Evolutionary conservation across 1,140 invertebrate species (phyloP), one percentile per base, ranked within the genome.

Genomic region (Lysiphlebus fabarum): DNA sequence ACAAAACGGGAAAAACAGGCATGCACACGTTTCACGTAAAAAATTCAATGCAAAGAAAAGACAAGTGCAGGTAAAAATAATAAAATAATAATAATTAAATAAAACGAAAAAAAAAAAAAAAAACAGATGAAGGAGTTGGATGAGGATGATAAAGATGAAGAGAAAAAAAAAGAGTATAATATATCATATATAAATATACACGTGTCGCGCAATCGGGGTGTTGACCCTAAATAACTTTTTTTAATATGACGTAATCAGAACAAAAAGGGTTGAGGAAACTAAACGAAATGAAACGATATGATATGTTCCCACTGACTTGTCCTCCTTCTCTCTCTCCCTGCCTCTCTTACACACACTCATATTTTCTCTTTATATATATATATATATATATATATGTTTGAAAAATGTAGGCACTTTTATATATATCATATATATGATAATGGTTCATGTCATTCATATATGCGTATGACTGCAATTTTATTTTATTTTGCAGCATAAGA

Each of bases 161-260:
- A 56, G 41, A 11, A 47, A 33, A 14, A 48, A 55, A 57, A 49
- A 54, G 53, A 60, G 54, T 33, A 44, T 42, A 60, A 50, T 53
- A 51, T 58, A 55, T 42, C 37, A 49, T 47, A 34, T 7, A 57
- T 36, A 44, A 73, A 64, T 72, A 71, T 68, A 71, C 71, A 70
- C 71, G 68, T 73, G 68, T 71, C 65, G 68, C 64, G 60, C 61
- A 64, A 62, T 60, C 68, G 71, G 77, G 75, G 73, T 76, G 68
- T 74, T 77, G 72, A 76, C 73, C 75, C 66, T 72, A 71, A 78
- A 75, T 76, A 75, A 70, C 68, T 78, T 77, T 77, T 45, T 74
- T 76, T 68, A 70, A 70, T 68, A 69, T 78, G 73, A 79, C 76
- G 76, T 78, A 79, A 79, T 70, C 36, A 37, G 40, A 53, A 67